phyloP scores from a whole-genome alignment of 37 sponge, comb jelly and placozoan species.

The Geodia barretti region DNA sequence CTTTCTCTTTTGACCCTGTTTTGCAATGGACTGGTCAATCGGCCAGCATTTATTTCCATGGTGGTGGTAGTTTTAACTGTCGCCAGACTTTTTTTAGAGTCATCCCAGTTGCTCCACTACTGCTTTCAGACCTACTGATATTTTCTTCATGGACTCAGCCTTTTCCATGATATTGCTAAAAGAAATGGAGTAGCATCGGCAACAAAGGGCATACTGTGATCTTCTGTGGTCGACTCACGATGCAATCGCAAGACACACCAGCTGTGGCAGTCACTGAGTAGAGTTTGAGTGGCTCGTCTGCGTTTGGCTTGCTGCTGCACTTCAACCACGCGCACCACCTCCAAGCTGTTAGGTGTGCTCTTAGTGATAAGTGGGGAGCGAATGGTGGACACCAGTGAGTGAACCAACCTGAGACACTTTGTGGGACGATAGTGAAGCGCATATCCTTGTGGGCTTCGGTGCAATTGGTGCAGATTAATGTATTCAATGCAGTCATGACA shows the following conservation, averaged over 20 bases:
- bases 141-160: not conserved
- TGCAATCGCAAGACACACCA: not conserved
- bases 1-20: too few species aligned
- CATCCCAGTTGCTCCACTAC: not conserved
- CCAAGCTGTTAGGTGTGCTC: not conserved
- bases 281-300: not conserved
- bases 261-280: constrained; percentile 2
- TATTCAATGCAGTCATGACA: not conserved
- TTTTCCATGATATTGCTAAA: not conserved
- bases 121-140: not conserved
- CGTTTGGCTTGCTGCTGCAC: not conserved
- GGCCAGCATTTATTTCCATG: not conserved
- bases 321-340: not conserved
- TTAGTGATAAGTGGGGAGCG: not conserved
- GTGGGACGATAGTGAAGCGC: not conserved
- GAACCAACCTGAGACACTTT: not conserved
- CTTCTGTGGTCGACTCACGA: not conserved
- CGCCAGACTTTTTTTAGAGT: not conserved
- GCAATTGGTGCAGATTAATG: not conserved
- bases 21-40: not conserved
- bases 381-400: too few species aligned
- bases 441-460: not conserved
- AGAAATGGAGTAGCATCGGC: not conserved
- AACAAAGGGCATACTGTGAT: not conserved
- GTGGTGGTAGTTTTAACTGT: not conserved